A percentile compares a stretch with the other conserved stretches of the same genome.
phyloP scores from a whole-genome alignment of 1,140 invertebrate genomes.

The Atopsyche davidsoni region DNA sequence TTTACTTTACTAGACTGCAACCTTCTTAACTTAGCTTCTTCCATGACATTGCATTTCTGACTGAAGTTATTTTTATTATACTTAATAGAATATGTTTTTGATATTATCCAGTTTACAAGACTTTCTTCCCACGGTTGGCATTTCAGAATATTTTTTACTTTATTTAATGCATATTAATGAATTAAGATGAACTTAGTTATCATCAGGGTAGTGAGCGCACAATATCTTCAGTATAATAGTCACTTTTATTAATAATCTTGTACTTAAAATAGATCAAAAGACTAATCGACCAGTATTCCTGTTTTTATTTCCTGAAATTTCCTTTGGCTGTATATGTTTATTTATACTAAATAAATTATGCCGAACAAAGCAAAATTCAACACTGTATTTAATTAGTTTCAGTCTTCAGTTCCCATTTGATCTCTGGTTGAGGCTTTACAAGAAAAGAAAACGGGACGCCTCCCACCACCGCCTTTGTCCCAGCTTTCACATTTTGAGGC shows the following conservation, averaged over 20 bases:
- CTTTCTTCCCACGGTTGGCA: too few species aligned
- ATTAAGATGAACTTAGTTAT: not conserved
- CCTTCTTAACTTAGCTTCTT: too few species aligned
- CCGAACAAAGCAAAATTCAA: conserved; percentile 3
- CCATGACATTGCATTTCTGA: too few species aligned
- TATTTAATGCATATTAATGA: not conserved
- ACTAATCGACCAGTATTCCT: conserved; percentile 16
- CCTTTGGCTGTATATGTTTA: conserved; percentile 26
- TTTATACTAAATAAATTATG: conserved; percentile 27
- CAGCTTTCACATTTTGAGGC: conserved; percentile 39
- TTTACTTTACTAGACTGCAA: too few species aligned
- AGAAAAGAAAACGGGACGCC: conserved; percentile 42
- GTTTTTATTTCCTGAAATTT: conserved; percentile 20
- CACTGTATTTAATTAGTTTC: conserved; percentile 15
- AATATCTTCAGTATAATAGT: conserved; percentile 5
- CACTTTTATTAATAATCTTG: not conserved
- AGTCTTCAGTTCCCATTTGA: conserved; percentile 45
- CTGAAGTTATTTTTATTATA: too few species aligned
- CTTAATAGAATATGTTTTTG: too few species aligned
- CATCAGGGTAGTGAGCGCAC: conserved; percentile 12
- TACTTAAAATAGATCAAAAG: conserved; percentile 7
- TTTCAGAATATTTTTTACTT: not conserved
- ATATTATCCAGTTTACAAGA: too few species aligned
- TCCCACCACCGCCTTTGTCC: conserved; percentile 42
- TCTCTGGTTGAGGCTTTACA: conserved; percentile 36